phyloP scores from a whole-genome alignment of 2,113 vertebrate species.

The Gasterosteus aculeatus region DNA sequence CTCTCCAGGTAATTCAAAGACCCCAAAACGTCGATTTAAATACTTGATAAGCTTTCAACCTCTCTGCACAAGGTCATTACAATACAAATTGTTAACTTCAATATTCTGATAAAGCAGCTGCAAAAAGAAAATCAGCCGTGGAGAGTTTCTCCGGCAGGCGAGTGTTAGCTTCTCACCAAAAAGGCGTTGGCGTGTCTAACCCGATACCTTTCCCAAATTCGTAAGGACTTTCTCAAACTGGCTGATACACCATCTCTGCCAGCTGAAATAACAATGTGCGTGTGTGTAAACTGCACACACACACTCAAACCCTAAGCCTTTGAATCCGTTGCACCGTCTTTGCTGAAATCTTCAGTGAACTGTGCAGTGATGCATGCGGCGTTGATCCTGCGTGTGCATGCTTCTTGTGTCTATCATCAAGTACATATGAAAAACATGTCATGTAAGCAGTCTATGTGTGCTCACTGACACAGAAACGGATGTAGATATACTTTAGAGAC shows the following conservation, averaged over 20 bases:
- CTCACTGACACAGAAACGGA: background rate
- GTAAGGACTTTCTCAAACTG: slow-evolving; percentile 26
- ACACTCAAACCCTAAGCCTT: slow-evolving; percentile 7
- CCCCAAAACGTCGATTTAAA: background rate
- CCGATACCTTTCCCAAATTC: slow-evolving; percentile 28
- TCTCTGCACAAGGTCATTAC: background rate
- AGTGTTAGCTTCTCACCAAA: slow-evolving; percentile 16
- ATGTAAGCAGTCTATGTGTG: background rate
- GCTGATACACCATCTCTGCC: slow-evolving; percentile 12
- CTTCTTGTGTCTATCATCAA: background rate
- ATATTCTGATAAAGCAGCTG: background rate
- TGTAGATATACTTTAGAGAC: too few relatives aligned
- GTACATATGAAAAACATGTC: background rate
- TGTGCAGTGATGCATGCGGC: background rate
- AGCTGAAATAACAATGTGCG: slow-evolving; percentile 31
- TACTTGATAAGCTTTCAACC: background rate
- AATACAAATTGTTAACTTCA: background rate
- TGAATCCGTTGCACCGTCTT: slow-evolving; percentile 18
- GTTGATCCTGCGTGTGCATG: background rate
- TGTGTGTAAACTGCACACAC: slow-evolving; percentile 12
- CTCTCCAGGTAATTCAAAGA: background rate
- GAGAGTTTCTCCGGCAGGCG: background rate
- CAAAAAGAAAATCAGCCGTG: background rate
- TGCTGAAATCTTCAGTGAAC: slow-evolving; percentile 17
- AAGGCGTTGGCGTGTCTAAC: slow-evolving; percentile 24